Evolutionary conservation across 2,113 vertebrate species (phyloP).

Genomic region (Heliornis fulica): DNA sequence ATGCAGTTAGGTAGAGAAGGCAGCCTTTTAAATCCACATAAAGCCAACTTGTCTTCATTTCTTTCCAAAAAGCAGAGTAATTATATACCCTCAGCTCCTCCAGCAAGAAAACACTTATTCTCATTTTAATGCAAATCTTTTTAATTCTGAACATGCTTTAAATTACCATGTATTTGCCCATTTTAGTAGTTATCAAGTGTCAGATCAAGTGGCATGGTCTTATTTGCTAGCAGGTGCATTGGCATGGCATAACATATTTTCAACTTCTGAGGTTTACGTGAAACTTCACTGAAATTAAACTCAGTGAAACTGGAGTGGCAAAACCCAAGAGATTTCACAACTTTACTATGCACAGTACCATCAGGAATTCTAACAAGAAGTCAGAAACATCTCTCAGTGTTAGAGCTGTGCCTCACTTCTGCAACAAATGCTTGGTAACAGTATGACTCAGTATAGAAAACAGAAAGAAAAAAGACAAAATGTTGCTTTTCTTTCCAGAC

Average conservation of each 20-base stretch:
- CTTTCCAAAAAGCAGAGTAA: neutral
- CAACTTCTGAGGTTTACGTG: neutral
- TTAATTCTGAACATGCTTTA: neutral
- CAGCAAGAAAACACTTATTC: neutral
- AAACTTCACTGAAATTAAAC: neutral
- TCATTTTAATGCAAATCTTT: neutral
- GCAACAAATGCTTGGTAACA: neutral
- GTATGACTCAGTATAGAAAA: neutral
- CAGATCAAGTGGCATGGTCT: rapidly evolving
- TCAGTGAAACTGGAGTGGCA: neutral
- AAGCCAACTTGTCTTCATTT: neutral
- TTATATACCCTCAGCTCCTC: neutral
- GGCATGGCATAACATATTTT: neutral
- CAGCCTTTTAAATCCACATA: neutral
- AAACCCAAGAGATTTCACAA: neutral
- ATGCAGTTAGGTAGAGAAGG: neutral
- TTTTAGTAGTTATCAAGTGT: neutral
- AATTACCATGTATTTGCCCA: neutral
- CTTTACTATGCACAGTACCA: neutral
- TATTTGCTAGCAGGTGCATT: neutral
- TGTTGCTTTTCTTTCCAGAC: conserved; percentile 8
- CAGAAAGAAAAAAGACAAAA: neutral
- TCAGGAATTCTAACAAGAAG: neutral
- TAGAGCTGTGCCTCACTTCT: neutral
- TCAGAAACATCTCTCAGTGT: neutral